Evolutionary conservation across 2,113 vertebrate genomes (phyloP).

Genomic region (Cheirogaleus medius): DNA sequence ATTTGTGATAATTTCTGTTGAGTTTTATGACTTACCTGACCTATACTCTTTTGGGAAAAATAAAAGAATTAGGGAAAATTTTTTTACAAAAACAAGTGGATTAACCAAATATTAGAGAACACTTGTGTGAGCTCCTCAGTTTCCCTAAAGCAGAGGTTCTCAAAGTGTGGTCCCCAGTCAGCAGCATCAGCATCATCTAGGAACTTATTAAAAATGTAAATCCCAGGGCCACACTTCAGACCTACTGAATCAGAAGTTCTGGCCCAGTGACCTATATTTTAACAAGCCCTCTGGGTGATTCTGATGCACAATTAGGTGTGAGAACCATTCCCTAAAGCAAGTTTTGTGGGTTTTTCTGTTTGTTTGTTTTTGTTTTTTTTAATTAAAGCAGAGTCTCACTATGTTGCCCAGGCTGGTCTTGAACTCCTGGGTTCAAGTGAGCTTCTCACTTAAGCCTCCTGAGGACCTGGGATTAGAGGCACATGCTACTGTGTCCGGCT

Average conservation of each 20-base stretch:
- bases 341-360: background rate
- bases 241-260: background rate
- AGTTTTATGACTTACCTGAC: background rate
- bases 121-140: background rate
- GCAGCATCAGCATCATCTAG: background rate
- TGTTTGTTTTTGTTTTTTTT: background rate
- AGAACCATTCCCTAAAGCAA: background rate
- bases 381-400: no score
- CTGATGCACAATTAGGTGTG: background rate
- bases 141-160: background rate
- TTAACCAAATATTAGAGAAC: background rate
- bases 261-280: background rate
- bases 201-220: background rate
- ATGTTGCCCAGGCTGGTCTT: no score
- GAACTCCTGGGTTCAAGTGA: no score
- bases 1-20: background rate
- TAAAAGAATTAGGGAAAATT: background rate
- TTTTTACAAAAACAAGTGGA: background rate
- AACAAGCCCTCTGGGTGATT: background rate
- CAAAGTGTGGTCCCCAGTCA: background rate
- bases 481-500: no score
- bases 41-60: background rate
- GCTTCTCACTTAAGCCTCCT: no score
- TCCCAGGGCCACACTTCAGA: background rate
- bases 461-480: no score